These are phyloP conservation scores for Halesus radiatus DNA, from an alignment of 1,140 invertebrate genomes.

Conservation along the genomic window DNA sequence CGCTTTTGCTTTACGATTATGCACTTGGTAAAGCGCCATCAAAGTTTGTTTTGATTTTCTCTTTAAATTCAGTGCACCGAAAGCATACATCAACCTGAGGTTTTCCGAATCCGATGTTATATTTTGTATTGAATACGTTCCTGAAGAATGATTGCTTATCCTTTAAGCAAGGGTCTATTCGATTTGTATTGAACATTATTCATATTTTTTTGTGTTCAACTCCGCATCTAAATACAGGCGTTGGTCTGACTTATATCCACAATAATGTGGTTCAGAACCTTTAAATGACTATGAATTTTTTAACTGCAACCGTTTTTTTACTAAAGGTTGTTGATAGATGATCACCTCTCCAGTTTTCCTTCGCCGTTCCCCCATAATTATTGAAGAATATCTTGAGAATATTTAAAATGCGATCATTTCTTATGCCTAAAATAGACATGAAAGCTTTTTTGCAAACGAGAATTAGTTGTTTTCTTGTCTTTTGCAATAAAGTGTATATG, in stretches of 20 bases:
- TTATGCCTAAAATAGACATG: slow-evolving; percentile 2
- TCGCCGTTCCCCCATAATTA: no score
- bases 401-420: not conserved
- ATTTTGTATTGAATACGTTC: slow-evolving; percentile 49
- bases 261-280: slow-evolving; percentile 56
- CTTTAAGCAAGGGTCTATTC: not conserved
- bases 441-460: slow-evolving; percentile 12
- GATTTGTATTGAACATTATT: slow-evolving; percentile 49
- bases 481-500: not conserved
- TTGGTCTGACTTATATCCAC: slow-evolving; percentile 49
- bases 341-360: slow-evolving; percentile 1
- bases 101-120: slow-evolving; percentile 22
- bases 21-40: slow-evolving; percentile 49
- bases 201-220: slow-evolving; percentile 53
- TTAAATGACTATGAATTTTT: slow-evolving; percentile 53
- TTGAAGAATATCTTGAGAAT: not conserved
- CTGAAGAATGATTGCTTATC: slow-evolving; percentile 39
- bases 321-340: not conserved
- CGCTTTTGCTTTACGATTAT: slow-evolving; percentile 58
- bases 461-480: not conserved
- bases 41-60: slow-evolving; percentile 51
- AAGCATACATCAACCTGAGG: not conserved
- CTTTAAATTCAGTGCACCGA: slow-evolving; percentile 41
- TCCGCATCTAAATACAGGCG: slow-evolving; percentile 51
- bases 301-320: slow-evolving; percentile 25